Evolutionary conservation across 2,113 vertebrate species (phyloP), one percentile per base, ranked within the genome.

Genomic region (Rhinoderma darwinii): DNA sequence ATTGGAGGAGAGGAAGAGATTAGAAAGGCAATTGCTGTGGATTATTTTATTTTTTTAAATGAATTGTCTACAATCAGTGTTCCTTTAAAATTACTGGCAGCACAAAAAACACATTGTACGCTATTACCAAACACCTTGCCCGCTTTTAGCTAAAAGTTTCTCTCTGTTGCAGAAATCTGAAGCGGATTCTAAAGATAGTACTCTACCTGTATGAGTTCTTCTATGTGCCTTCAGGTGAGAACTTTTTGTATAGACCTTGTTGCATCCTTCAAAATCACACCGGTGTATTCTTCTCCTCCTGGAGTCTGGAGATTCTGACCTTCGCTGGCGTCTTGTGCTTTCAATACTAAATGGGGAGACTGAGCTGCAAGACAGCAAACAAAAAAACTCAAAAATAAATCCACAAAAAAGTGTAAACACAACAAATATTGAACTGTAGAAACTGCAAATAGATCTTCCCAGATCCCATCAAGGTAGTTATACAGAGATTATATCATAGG

Each of bases 181-280:
- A 1, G 25, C 10, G 6, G 4, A 61, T 43, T 59, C 6, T 81
- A 5, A 81, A 63, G 35, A 25, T 41, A 12, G 79, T 32, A 78
- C 54, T 30, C 30, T 90, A 99, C 98, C 98, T 94, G 98, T 99
- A 75, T 99, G 98, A 14, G 98, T 99, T 92, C 98, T 95, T 90
- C 98, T 92, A 90, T 99, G 98, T 92, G 98, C 98, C 94, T 99
- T 99, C 95, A 99, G 93, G 91, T 99, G 98, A 88, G 98, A 99
- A 91, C 98, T 99, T 94, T 99, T 99, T 78, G 98, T 99, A 93
- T 99, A 99, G 0, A 99, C 98, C 92, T 99, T 99, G 96, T 99
- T 99, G 95, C 98, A 99, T 88, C 98, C 98, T 88, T 99, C 97
- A 88, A 99, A 99, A 93, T 99, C 98, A 93, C 98, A 99, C 90